phyloP scores from a whole-genome alignment of 53 echinoderm and acorn worm genomes.

The Holothuria leucospilota region DNA sequence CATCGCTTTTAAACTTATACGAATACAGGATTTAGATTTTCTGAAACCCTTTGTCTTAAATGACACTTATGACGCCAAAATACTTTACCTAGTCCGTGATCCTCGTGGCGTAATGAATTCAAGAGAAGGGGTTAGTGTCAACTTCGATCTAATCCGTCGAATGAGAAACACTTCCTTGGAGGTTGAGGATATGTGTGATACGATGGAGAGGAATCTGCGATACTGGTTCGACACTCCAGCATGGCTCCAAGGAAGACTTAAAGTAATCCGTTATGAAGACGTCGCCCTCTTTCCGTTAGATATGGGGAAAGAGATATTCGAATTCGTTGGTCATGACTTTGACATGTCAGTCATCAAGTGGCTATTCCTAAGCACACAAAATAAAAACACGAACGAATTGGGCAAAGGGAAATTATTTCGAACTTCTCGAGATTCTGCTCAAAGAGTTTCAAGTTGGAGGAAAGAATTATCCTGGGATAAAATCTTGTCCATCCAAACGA shows the following conservation, averaged over 20 bases:
- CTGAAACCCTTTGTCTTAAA: slow-evolving; percentile 54
- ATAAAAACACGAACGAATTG: slow-evolving; percentile 26
- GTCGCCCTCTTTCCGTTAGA: slow-evolving; percentile 61
- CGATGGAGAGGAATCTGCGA: slow-evolving; percentile 66
- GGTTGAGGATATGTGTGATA: slow-evolving; percentile 68
- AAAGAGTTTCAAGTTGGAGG: slow-evolving; percentile 59
- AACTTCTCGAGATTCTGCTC: slow-evolving; percentile 46
- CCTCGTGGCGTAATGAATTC: slow-evolving; percentile 84
- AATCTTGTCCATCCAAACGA: slow-evolving; percentile 56
- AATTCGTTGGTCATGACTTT: slow-evolving; percentile 45
- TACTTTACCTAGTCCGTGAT: slow-evolving; percentile 82
- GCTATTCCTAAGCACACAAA: slow-evolving; percentile 39
- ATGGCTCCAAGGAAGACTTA: slow-evolving; percentile 72
- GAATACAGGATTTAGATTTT: slow-evolving; percentile 61
- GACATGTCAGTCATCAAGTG: slow-evolving; percentile 49
- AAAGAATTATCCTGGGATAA: slow-evolving; percentile 15
- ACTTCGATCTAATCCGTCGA: slow-evolving; percentile 68
- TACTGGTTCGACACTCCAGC: slow-evolving; percentile 45
- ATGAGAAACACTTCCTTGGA: slow-evolving; percentile 60
- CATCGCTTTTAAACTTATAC: slow-evolving; percentile 77
- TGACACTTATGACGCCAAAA: slow-evolving; percentile 58
- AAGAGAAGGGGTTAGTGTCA: slow-evolving; percentile 50
- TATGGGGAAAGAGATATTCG: slow-evolving; percentile 59
- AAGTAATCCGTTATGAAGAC: slow-evolving; percentile 81
- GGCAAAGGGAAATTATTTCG: slow-evolving; percentile 21